Evolutionary conservation across 2,888 invertebrate genomes (phyloP).

Genomic region (Hypomecis punctinalis): DNA sequence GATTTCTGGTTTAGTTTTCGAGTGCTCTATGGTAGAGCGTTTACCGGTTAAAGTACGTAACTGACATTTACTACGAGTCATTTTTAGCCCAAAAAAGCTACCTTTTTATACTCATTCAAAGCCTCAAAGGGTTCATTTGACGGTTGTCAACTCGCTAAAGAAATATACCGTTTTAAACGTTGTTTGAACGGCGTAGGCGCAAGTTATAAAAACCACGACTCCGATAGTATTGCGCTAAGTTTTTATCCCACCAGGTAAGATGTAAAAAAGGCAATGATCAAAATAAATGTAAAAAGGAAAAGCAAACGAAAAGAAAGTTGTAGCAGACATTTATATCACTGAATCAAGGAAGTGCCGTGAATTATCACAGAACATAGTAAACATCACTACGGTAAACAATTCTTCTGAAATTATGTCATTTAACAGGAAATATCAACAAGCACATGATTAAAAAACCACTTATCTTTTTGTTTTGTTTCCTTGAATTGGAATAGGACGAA

Average conservation of each 20-base stretch:
- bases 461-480: slow-evolving; percentile 13
- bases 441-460: slow-evolving; percentile 6
- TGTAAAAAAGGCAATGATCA: background rate
- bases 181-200: background rate
- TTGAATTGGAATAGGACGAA: slow-evolving; percentile 14
- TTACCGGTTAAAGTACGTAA: background rate
- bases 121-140: slow-evolving; percentile 16
- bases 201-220: background rate
- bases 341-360: background rate
- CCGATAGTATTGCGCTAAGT: no score
- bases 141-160: slow-evolving; percentile 4
- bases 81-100: slow-evolving; percentile 13
- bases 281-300: background rate
- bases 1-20: background rate
- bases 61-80: background rate
- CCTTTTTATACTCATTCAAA: slow-evolving; percentile 8
- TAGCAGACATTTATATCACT: background rate
- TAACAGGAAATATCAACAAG: background rate
- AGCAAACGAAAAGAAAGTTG: background rate
- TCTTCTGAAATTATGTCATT: background rate
- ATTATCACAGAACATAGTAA: background rate
- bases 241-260: no score
- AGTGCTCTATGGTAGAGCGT: background rate
- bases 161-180: slow-evolving; percentile 10
- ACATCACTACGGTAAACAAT: slow-evolving; percentile 1